Base-by-base conservation (phyloP, 2,888 invertebrate genomes). In the Ceraclea dissimilis region DNA sequence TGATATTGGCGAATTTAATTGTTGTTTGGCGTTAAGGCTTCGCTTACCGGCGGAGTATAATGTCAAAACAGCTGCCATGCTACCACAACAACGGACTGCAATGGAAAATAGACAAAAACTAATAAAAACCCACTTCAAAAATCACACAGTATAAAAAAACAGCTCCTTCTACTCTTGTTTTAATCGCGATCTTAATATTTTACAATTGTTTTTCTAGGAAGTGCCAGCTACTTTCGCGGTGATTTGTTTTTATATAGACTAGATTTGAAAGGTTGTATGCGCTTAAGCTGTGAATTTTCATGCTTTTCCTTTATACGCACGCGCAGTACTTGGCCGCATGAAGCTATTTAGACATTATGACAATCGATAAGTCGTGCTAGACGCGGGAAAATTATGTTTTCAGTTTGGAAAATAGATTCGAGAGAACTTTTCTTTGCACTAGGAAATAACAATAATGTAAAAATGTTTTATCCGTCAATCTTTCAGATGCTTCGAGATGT, bases 311-410 rank as follows among this genome's bases (percentile, higher is more conserved):
- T 39, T 39, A 13, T 48, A 44, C 55, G 55, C 55, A 55, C 44
- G 55, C 50, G 22, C 50, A 16, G 2, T 6, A n/a, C 2, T 50
- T 50, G 50, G 46, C 55, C 55, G 55, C 55, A 55, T 55, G 55
- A 31, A 31, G 55, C 55, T 49, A 55, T 55, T 22, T 50, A 50
- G 44, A 19, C 46, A 44, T 55, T 44, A 16, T 22, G 11, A 20
- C 19, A 55, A 55, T 55, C 55, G 46, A 55, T 55, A 55, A n/a
- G 50, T 4, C 16, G 47, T 34, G 26, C 10, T 5, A 33, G n/a
- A 26, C 44, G 55, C 55, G 55, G 55, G 55, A 55, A 55, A 55
- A 54, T n/a, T 49, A n/a, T 8, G 8, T 34, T 26, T 53, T 17
- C n/a, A 47, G 43, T 18, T 54, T 26, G 21, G 11, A 19, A 47